These are phyloP conservation scores for Gorsachius magnificus DNA, from an alignment of 2,797 vertebrate genomes.

Conservation along the genomic window DNA sequence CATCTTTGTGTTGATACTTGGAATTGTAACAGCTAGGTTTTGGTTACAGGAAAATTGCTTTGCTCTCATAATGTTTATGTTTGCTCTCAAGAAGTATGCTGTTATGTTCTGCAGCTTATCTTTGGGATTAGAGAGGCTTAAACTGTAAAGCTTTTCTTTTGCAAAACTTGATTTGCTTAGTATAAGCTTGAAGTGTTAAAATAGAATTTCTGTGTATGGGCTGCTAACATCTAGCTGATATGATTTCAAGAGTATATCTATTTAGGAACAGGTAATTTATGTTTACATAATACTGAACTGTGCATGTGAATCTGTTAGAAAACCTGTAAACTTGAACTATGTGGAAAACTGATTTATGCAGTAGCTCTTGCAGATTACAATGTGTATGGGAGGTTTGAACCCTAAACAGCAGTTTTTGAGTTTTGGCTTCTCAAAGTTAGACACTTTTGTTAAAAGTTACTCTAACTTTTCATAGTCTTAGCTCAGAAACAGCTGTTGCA, in stretches of 20 bases:
- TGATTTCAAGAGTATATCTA: neutral
- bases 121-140: neutral
- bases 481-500: neutral
- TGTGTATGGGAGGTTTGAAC: no score
- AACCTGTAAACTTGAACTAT: neutral
- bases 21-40: neutral
- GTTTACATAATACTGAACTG: neutral
- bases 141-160: neutral
- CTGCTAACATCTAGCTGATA: neutral
- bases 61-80: neutral
- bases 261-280: neutral
- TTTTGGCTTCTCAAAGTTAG: conserved; percentile 13
- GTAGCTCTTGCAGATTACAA: neutral
- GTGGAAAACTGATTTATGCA: neutral
- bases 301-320: neutral
- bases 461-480: neutral
- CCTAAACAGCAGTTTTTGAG: neutral
- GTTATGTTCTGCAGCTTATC: neutral
- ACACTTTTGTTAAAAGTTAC: neutral
- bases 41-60: neutral
- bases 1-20: neutral
- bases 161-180: neutral
- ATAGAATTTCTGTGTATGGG: neutral
- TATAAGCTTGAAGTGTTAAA: neutral
- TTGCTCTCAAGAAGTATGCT: neutral